Evolutionary conservation across 2,797 vertebrate species (phyloP).

Genomic region (Pristis pectinata): DNA sequence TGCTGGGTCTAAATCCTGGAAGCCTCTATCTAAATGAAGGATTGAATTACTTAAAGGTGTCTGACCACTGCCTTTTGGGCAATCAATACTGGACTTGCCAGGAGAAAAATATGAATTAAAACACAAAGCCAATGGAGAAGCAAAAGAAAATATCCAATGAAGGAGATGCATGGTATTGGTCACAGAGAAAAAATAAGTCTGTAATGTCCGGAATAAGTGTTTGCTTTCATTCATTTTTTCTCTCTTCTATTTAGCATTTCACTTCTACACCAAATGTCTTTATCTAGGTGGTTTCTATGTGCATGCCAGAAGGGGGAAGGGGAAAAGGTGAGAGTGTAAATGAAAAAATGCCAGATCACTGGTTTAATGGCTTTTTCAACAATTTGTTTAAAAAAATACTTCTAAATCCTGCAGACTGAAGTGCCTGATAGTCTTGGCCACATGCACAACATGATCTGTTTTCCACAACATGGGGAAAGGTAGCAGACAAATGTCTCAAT

Average conservation of each 20-base stretch:
- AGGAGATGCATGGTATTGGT: neutral
- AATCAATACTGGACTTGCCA: too few species aligned
- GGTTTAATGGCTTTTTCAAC: neutral
- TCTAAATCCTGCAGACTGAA: neutral
- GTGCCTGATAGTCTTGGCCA: neutral
- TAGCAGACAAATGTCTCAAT: neutral
- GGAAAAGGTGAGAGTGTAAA: neutral
- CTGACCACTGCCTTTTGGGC: too few species aligned
- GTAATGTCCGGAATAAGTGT: neutral
- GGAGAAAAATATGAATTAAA: too few species aligned
- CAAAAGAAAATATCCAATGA: neutral
- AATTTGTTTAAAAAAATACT: too few species aligned
- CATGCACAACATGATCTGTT: neutral
- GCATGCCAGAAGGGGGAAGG: neutral
- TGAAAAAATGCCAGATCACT: neutral
- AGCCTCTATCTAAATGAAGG: too few species aligned
- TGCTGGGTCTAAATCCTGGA: too few species aligned
- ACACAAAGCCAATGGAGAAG: too few species aligned
- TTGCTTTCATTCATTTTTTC: neutral
- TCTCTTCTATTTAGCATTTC: neutral
- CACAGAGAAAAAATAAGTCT: too few species aligned
- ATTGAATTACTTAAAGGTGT: too few species aligned
- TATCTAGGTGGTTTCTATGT: neutral
- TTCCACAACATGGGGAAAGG: neutral
- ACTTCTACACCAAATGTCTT: neutral